Conservation (phyloP, 2,797 vertebrate genomes). For the Avahi laniger region DNA sequence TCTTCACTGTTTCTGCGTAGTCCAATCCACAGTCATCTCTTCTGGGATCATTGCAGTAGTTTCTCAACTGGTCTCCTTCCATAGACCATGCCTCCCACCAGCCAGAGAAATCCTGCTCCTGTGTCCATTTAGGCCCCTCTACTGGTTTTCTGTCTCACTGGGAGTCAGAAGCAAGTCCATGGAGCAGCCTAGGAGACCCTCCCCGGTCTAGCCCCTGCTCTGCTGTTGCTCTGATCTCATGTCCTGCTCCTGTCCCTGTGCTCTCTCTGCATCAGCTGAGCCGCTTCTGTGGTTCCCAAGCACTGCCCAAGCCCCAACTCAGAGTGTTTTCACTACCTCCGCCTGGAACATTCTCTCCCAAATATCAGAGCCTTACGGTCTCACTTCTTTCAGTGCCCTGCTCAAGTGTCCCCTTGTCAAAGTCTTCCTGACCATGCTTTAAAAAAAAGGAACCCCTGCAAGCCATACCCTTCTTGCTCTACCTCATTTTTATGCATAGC, state of each 20-base stretch:
- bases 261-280: accelerated
- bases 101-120: background rate
- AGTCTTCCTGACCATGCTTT: background rate
- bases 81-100: background rate
- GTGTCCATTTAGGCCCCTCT: background rate
- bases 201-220: background rate
- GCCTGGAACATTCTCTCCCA: background rate
- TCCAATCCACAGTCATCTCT: background rate
- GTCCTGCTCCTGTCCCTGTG: accelerated
- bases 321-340: background rate
- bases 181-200: background rate
- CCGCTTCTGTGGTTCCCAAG: background rate
- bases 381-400: background rate
- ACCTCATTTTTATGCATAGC: background rate
- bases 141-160: background rate
- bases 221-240: background rate
- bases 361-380: background rate
- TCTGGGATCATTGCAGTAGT: background rate
- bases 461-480: background rate
- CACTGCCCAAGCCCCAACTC: no score
- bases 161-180: background rate
- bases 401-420: background rate
- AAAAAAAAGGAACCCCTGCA: background rate
- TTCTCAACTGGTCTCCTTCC: background rate
- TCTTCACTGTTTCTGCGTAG: background rate